phyloP scores from a whole-genome alignment of 2,797 vertebrate species.

The Acanthiza pusilla region DNA sequence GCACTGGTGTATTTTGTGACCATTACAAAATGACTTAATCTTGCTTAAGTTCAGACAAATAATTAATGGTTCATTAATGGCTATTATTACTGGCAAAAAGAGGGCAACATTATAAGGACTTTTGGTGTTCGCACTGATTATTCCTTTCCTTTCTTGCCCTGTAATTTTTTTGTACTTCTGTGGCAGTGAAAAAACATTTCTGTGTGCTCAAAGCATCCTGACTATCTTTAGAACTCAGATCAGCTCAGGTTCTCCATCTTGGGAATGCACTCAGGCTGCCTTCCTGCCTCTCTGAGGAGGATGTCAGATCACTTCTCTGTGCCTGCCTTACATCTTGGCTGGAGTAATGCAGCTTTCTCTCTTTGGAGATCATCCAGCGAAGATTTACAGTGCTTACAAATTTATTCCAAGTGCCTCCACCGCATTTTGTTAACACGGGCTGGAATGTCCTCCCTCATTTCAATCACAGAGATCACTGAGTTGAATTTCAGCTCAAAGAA shows the following conservation, averaged over 20 bases:
- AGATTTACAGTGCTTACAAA: neutral
- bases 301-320: neutral
- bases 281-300: neutral
- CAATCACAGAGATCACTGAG: neutral
- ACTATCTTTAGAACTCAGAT: neutral
- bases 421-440: neutral
- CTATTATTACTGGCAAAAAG: neutral
- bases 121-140: neutral
- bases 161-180: neutral
- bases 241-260: neutral
- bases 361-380: neutral
- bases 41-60: neutral
- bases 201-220: neutral
- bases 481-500: neutral
- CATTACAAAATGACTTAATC: neutral
- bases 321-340: neutral
- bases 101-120: neutral
- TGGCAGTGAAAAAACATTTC: neutral
- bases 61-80: neutral
- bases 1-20: neutral
- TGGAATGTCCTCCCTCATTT: constrained; percentile 12
- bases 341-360: neutral
- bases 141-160: neutral
- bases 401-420: neutral
- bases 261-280: neutral